These are phyloP conservation scores for Sinella curviseta DNA, from an alignment of 1,140 invertebrate genomes.

Conservation along the genomic window DNA sequence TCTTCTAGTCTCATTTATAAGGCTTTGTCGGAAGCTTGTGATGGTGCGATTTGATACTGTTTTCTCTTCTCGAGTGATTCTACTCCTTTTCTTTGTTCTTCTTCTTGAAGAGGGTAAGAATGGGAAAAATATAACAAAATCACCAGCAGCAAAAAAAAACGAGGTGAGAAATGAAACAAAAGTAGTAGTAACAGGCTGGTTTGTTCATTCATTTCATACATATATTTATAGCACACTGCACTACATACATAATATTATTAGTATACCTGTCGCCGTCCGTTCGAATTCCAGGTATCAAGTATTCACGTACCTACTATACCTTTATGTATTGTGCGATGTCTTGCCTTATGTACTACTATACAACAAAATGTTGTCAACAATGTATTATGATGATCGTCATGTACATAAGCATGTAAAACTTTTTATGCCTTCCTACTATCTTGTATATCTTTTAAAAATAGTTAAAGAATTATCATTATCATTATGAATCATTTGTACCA, in stretches of 20 bases:
- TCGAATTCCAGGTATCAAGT: neutral
- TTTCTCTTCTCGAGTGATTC: neutral
- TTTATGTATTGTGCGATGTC: too few species aligned
- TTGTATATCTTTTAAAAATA: neutral
- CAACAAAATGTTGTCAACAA: neutral
- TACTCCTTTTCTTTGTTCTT: neutral
- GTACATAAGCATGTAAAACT: slow-evolving; percentile 11
- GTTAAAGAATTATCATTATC: too few species aligned
- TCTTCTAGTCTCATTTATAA: slow-evolving; percentile 49
- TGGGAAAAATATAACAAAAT: too few species aligned
- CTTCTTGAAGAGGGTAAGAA: too few species aligned
- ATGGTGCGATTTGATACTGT: slow-evolving; percentile 4
- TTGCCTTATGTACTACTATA: too few species aligned
- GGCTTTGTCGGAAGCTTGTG: slow-evolving; percentile 43
- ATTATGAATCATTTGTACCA: too few species aligned
- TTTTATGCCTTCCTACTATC: neutral
- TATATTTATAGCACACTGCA: too few species aligned
- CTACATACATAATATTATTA: too few species aligned
- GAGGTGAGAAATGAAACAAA: neutral
- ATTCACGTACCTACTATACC: too few species aligned
- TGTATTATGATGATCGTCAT: slow-evolving; percentile 8
- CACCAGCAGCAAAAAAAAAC: too few species aligned
- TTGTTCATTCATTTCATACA: neutral
- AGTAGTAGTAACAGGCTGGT: neutral
- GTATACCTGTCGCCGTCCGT: neutral